Percentiles rank a stretch among this genome's conserved stretches.
Evolutionary conservation across 2,888 invertebrate species (phyloP).

Genomic region (Cinara cedri): DNA sequence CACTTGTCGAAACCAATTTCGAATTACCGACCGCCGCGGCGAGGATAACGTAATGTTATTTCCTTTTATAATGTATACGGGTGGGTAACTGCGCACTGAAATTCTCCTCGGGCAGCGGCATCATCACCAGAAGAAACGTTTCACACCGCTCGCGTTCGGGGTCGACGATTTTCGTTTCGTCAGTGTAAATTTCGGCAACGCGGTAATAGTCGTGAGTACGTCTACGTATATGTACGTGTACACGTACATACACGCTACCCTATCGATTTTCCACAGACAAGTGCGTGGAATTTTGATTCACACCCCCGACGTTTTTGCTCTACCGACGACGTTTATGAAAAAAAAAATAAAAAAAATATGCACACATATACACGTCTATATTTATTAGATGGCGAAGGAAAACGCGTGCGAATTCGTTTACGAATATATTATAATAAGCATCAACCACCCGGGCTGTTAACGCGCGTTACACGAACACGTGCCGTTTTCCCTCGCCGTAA

Average conservation of each 20-base stretch:
- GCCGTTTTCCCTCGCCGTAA: not conserved
- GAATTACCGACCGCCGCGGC: no score
- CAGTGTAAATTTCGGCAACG: slow-evolving; percentile 29
- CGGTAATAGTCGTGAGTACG: not conserved
- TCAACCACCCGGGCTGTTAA: not conserved
- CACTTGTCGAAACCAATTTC: no score
- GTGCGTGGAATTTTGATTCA: slow-evolving; percentile 38
- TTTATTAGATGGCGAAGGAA: not conserved
- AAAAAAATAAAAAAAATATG: not conserved
- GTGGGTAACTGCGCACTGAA: no score
- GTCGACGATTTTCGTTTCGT: slow-evolving; percentile 14
- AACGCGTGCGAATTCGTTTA: not conserved
- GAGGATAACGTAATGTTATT: no score
- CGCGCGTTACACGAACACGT: not conserved
- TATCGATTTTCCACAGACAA: slow-evolving; percentile 35
- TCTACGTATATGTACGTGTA: not conserved
- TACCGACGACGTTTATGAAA: not conserved
- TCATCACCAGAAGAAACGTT: no score
- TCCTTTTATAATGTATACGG: no score
- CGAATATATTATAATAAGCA: not conserved
- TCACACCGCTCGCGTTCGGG: not conserved
- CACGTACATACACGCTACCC: not conserved
- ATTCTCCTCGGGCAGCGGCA: no score
- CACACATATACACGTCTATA: not conserved
- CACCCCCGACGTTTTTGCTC: slow-evolving; percentile 1